Base-by-base conservation (phyloP, 2,113 vertebrate genomes). In the Ceyx cyanopectus region DNA sequence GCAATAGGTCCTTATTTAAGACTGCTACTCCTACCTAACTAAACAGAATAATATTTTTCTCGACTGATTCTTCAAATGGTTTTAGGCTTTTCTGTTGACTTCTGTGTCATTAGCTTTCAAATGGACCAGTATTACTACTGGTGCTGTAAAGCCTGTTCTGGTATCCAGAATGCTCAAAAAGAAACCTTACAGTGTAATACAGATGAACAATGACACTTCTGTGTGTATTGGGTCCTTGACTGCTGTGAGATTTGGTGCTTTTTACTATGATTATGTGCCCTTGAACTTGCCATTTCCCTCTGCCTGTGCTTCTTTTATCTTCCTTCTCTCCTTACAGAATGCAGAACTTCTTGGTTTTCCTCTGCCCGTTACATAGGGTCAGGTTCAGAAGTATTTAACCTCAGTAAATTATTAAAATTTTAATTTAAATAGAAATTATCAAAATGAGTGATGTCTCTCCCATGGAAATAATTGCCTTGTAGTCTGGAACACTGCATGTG, bases 1-100 rank as follows among this genome's bases (percentile, higher is more conserved):
- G 87, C 60, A 94, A 69, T 65, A 61, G 9, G 54, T 87, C 76
- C 75, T 83, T 90, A 81, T 88, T 92, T 95, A 89, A 88, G 67
- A 43, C 72, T 91, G 54, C 66, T 92, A 80, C 75, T 91, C 78
- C 92, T 85, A 70, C 87, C 91, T 82, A 56, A 51, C 50, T 51
- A 26, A 24, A 51, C 50, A 51, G 50, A 51, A 24, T 26, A 26
- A 13, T 51, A 23, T 51, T 51, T 81, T 74, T 72, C 32, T 82
- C 85, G n/a, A 58, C 30, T 87, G 14, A 41, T 87, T 89, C 43
- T 77, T 62, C 54, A 83, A 10, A 62, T 30, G 17, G 23, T 80
- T 82, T 57, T 57, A 54, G 51, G 30, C 30, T 80, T 22, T 92
- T 73, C 18, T 72, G 14, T 61, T 78, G 62, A 40, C 40, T 56